Conservation (phyloP, 2,888 invertebrate species). For the Synergus japonicus region DNA sequence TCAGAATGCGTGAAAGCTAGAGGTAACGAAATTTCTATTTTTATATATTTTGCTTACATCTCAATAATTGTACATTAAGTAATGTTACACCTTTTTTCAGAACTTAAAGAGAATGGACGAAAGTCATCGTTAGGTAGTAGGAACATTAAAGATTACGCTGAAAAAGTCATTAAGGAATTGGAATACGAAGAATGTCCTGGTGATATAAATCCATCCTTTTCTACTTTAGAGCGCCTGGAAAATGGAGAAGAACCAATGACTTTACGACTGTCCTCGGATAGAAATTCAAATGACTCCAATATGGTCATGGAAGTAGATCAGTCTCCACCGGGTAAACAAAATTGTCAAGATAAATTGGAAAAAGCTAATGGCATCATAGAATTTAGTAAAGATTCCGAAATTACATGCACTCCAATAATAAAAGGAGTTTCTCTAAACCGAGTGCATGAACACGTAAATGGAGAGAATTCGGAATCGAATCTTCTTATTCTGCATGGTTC, state of each 20-base stretch:
- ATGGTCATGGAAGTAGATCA: constrained; percentile 32
- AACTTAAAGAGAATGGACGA: constrained; percentile 47
- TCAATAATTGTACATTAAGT: neutral
- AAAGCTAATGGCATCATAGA: constrained; percentile 63
- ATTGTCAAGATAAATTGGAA: constrained; percentile 43
- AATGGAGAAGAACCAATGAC: constrained; percentile 11
- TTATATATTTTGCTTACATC: neutral
- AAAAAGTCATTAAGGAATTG: constrained; percentile 65
- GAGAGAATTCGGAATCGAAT: constrained; percentile 54
- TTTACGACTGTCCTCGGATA: neutral
- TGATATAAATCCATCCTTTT: constrained; percentile 25
- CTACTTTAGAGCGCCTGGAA: constrained; percentile 23
- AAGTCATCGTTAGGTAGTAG: constrained; percentile 51
- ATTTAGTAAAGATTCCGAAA: constrained; percentile 46
- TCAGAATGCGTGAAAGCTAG: neutral
- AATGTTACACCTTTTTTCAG: neutral
- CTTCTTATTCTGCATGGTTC: constrained; percentile 54
- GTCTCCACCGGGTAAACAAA: neutral
- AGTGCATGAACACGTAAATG: constrained; percentile 35
- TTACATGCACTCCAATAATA: constrained; percentile 22
- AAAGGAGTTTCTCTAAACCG: neutral
- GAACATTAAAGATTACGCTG: constrained; percentile 65
- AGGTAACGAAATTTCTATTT: neutral
- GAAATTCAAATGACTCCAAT: constrained; percentile 5
- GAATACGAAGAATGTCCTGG: constrained; percentile 54